Conservation (phyloP, 2,113 vertebrate genomes). For the Lasiurus cinereus region DNA sequence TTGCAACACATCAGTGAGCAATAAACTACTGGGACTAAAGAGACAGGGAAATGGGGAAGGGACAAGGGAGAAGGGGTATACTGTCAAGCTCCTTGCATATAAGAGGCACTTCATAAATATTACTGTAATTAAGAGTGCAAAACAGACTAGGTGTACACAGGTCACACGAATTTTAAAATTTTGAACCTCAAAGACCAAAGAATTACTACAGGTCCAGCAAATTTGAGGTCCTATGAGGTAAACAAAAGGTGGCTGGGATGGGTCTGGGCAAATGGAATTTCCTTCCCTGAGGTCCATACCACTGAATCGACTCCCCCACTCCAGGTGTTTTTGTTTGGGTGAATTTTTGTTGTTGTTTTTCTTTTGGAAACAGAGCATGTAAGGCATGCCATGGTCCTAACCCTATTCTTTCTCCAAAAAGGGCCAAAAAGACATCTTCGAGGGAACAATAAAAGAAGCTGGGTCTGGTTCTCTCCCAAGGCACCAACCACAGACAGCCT, state of each 20-base stretch:
- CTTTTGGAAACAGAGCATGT: background rate
- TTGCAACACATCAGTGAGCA: slow-evolving; percentile 70
- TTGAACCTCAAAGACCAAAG: background rate
- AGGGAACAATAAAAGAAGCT: background rate
- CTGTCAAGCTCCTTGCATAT: too few relatives aligned
- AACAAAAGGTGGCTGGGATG: background rate
- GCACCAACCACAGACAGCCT: background rate
- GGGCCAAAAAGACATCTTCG: background rate
- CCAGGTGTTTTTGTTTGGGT: background rate
- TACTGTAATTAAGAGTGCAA: background rate
- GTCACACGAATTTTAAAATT: background rate
- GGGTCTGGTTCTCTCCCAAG: background rate
- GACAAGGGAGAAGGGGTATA: background rate
- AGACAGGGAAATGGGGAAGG: background rate
- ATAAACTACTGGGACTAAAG: slow-evolving; percentile 65
- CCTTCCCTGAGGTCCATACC: background rate
- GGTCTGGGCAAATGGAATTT: background rate
- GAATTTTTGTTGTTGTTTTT: background rate
- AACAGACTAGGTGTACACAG: background rate
- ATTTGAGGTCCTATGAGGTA: background rate
- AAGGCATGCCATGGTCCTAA: background rate
- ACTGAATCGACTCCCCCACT: background rate
- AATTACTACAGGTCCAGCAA: background rate
- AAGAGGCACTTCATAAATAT: background rate
- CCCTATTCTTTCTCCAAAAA: background rate